Percentiles rank a stretch among this genome's conserved stretches.
These are phyloP conservation scores for Aphrocallistes beatrix DNA, from an alignment of 37 sponge, comb jelly and placozoan genomes.

Conservation along the genomic window DNA sequence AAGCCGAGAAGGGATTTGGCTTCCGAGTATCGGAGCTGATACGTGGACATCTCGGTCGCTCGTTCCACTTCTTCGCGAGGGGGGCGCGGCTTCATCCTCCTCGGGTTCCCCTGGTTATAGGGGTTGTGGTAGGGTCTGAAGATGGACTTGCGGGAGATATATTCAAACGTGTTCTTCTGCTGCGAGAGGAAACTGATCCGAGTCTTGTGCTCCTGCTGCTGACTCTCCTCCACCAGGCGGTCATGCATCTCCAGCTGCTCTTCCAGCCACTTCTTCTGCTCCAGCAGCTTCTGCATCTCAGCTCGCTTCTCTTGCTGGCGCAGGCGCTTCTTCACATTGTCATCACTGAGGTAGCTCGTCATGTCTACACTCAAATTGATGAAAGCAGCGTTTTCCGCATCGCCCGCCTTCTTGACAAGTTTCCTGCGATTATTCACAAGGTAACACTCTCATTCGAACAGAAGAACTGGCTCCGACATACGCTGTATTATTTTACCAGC, in stretches of 20 bases:
- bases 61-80: slow-evolving; percentile 1
- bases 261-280: slow-evolving; percentile 10
- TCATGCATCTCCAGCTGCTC: not conserved
- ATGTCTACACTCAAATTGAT: slow-evolving; percentile 12
- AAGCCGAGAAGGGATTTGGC: slow-evolving; percentile 58
- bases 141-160: not conserved
- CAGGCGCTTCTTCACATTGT: not conserved
- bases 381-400: not conserved
- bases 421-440: not conserved
- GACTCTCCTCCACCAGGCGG: not conserved
- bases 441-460: no score
- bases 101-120: not conserved
- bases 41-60: not conserved
- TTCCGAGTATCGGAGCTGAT: slow-evolving; percentile 30
- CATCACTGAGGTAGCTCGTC: not conserved
- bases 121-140: slow-evolving; percentile 11
- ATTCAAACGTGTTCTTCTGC: slow-evolving; percentile 15
- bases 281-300: slow-evolving; percentile 8
- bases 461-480: no score
- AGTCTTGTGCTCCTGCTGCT: slow-evolving; percentile 17
- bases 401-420: slow-evolving; percentile 2
- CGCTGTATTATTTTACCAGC: no score
- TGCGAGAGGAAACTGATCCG: not conserved
- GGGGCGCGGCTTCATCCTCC: slow-evolving; percentile 6
- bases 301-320: not conserved